Base-by-base conservation (phyloP, 2,888 invertebrate species). In the Phyllotreta striolata region DNA sequence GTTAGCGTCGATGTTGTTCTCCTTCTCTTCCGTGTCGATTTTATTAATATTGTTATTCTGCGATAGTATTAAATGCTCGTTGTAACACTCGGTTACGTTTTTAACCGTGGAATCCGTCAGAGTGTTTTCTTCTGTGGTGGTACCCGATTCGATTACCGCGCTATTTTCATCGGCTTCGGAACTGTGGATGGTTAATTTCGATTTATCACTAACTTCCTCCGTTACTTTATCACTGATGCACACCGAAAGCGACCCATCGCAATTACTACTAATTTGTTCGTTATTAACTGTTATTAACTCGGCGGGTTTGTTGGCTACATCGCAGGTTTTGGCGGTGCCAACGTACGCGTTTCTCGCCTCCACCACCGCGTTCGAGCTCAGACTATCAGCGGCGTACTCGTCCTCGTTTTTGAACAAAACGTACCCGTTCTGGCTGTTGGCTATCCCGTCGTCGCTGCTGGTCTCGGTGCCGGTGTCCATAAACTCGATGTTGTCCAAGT, bases 401-500 rank as follows among this genome's bases (percentile, higher is more conserved):
- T 81, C 80, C 67, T 82, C 82, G 70, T 86, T 87, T 6, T 88
- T 87, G 73, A 90, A 88, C 72, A 89, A 85, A 47, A 89, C 83
- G 73, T 90, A 90, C 0, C 90, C 89, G 14, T 87, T 85, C 78
- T 89, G 89, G 65, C 85, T 85, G 9, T 86, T 72, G 0, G 84
- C 83, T 49, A 84, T 80, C 65, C 86, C 86, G 38, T 84, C 83
- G 72, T 90, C 91, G 10, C 89, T 86, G 13, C 90, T 87, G n/a
- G 91, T 91, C 75, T 91, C 92, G 0, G 91, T 92, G 0, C 92
- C 93, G 0, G 92, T 92, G 76, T 95, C 95, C 84, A 92, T 93
- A 76, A 91, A 95, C 76, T 93, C 93, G 69, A 94, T 90, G 75
- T 91, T 90, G 70, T 92, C 92, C 49, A 89, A 83, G 55, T 91